These are phyloP conservation scores for Mormyrops attenuatus DNA, from an alignment of 2,797 vertebrate species.

Conservation along the genomic window DNA sequence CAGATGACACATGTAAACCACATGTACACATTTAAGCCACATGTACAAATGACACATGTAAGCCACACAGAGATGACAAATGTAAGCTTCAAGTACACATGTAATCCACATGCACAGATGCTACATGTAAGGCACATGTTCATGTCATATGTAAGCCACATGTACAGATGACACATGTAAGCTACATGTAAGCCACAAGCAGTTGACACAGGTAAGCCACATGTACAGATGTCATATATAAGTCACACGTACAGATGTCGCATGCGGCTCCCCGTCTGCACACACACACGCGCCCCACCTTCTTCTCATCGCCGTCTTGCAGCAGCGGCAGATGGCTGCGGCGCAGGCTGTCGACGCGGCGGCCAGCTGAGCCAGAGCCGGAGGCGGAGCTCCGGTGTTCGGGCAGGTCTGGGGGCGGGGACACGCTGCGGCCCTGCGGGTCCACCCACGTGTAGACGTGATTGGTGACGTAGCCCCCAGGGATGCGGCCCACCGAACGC, in stretches of 20 bases:
- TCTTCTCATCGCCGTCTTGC: constrained; percentile 90
- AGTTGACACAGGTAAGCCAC: neutral
- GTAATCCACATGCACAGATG: neutral
- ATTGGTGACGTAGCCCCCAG: constrained; percentile 86
- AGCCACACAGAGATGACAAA: neutral
- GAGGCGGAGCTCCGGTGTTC: constrained; percentile 63
- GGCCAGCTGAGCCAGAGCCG: constrained; percentile 47
- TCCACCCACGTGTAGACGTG: constrained; percentile 94
- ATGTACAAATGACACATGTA: neutral
- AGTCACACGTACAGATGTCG: neutral
- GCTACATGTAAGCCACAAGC: neutral
- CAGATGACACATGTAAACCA: neutral
- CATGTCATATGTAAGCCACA: neutral
- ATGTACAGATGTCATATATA: neutral
- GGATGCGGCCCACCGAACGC: constrained; percentile 82
- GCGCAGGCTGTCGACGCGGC: constrained; percentile 67
- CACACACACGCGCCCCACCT: constrained; percentile 64
- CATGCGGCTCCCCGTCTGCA: neutral
- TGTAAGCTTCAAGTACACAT: too few species aligned
- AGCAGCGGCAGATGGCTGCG: constrained; percentile 86
- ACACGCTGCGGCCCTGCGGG: constrained; percentile 69
- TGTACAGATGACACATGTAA: neutral
- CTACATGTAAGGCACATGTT: neutral
- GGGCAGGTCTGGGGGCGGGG: constrained; percentile 69
- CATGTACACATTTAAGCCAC: neutral